Evolutionary conservation across 2,113 vertebrate genomes (phyloP), one percentile per base, ranked within the genome.

Genomic region (Tragelaphus strepsiceros): DNA sequence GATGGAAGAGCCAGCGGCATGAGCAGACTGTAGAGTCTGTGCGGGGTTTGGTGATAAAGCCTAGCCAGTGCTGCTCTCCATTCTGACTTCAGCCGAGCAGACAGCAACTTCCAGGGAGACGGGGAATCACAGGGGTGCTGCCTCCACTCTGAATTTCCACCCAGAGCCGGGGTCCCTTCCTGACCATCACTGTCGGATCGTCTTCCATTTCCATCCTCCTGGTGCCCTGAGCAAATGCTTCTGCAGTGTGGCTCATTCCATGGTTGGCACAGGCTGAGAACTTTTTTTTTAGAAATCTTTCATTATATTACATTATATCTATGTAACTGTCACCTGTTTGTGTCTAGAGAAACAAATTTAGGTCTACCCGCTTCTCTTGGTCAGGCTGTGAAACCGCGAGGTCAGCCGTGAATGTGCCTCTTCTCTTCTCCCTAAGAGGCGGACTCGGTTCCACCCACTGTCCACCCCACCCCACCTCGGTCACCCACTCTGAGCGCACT

Each of bases 381-480:
- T 64, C 81, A 32, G 21, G n/a, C 86, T 26, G 17, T 53, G 95
- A 74, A 77, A 81, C 28, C 6, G 13, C 24, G 12, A 24, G 59
- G 32, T 88, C 26, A 39, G 24, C 83, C 32, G 1, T 14, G 39
- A 74, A 17, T 32, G 3, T 26, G 12, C 46, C 35, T n/a, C 59
- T 88, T 81, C 39, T 59, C 85, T 95, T 88, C 61, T 96, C 62
- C 59, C 17, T 26, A 94, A 81, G 24, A 46, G 78, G 39, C 9
- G 14, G 28, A 22, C 12, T 59, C 26, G 0, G 7, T 62, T 59
- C 30, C 3, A 1, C 8, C 32, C 24, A 16, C 56, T 17, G 1
- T 32, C 39, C 46, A 78, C 6, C 13, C 22, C 39, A 28, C 24
- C 74, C 22, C 22, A 19, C 21, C 8, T 6, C 10, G 5, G 82